Conservation (phyloP, 2,797 vertebrate genomes). For the Scomberomorus guttatus region DNA sequence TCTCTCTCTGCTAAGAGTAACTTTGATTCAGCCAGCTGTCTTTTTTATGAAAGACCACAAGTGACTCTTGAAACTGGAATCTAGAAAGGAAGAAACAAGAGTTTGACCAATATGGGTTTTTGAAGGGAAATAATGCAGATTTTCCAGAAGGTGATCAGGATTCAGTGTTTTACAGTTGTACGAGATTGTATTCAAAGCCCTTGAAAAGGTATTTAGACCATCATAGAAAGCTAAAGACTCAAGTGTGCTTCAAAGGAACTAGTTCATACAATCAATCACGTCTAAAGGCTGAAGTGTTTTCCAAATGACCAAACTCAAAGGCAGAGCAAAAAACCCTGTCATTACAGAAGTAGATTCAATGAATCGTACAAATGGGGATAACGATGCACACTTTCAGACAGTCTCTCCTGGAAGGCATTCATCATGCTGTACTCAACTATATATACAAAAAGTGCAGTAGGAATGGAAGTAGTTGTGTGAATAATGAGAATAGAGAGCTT, state of each 20-base stretch:
- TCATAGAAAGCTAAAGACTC: not conserved
- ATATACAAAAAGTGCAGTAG: too few relatives aligned
- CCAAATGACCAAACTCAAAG: too few relatives aligned
- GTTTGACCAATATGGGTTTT: not conserved
- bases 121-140: too few relatives aligned
- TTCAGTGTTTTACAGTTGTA: not conserved
- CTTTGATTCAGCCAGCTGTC: not conserved
- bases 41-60: conserved; percentile 8
- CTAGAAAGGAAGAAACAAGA: not conserved
- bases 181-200: not conserved
- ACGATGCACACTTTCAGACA: too few relatives aligned
- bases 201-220: not conserved
- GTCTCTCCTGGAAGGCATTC: too few relatives aligned
- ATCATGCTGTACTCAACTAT: too few relatives aligned
- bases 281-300: not conserved
- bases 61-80: not conserved
- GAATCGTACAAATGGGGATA: too few relatives aligned
- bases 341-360: too few relatives aligned
- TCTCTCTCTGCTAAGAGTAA: not conserved
- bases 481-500: too few relatives aligned
- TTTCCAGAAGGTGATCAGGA: not conserved
- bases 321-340: too few relatives aligned
- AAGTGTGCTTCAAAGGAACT: too few relatives aligned
- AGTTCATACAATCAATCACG: not conserved
- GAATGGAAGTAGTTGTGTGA: too few relatives aligned